These are phyloP conservation scores for Agapornis roseicollis DNA, from an alignment of 2,113 vertebrate species.

Conservation along the genomic window DNA sequence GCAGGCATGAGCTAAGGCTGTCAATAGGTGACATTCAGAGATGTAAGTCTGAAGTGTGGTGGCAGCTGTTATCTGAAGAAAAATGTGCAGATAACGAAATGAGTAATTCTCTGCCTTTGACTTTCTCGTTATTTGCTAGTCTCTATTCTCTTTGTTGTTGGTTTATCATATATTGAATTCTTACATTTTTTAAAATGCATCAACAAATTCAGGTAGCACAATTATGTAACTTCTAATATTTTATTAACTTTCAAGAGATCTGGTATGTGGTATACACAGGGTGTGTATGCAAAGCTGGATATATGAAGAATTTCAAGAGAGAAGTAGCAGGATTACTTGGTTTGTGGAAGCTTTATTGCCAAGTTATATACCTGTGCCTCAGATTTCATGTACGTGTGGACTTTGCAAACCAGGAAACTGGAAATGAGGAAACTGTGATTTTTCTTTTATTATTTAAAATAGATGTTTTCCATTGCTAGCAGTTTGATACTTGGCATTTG, in stretches of 20 bases:
- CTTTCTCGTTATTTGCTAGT: not conserved
- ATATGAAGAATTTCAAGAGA: not conserved
- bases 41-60: not conserved
- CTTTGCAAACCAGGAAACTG: not conserved
- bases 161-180: not conserved
- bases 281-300: not conserved
- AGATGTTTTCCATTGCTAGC: not conserved
- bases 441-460: not conserved
- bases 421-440: not conserved
- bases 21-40: not conserved
- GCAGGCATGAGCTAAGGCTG: not conserved
- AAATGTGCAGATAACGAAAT: not conserved
- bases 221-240: not conserved
- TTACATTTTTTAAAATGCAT: not conserved
- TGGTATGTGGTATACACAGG: not conserved
- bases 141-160: not conserved
- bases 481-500: not conserved
- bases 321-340: not conserved
- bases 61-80: not conserved
- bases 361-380: not conserved
- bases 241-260: not conserved
- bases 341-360: not conserved
- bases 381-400: not conserved
- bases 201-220: not conserved
- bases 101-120: not conserved